These are phyloP conservation scores for Ctenopoma multispine DNA, from an alignment of 2,797 vertebrate species.

Conservation along the genomic window DNA sequence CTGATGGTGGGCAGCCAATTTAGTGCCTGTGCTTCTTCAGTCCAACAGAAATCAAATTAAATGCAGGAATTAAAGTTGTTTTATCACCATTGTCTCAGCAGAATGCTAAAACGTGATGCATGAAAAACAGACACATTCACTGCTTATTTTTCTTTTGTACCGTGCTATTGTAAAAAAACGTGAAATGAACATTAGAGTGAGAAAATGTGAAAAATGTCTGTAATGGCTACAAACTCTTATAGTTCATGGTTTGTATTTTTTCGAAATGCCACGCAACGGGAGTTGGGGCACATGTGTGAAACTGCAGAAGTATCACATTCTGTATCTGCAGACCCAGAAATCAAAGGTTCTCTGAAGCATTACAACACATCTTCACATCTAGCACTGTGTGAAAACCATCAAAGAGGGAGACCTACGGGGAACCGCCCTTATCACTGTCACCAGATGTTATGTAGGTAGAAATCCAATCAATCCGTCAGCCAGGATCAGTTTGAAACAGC, in stretches of 20 bases:
- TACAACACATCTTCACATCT: slow-evolving; percentile 69
- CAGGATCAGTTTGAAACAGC: slow-evolving; percentile 58
- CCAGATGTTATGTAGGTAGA: slow-evolving; percentile 69
- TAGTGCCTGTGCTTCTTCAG: not conserved
- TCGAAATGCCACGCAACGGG: slow-evolving; percentile 23
- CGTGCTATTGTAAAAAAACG: too few relatives aligned
- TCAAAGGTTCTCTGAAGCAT: slow-evolving; percentile 76
- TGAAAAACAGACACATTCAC: not conserved
- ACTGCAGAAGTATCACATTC: slow-evolving; percentile 33
- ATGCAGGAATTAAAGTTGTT: slow-evolving; percentile 5
- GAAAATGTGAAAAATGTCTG: not conserved
- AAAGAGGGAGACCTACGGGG: slow-evolving; percentile 69
- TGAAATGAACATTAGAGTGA: not conserved
- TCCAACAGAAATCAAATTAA: not conserved
- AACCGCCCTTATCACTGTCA: slow-evolving; percentile 74
- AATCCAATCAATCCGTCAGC: slow-evolving; percentile 70
- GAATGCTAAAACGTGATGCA: slow-evolving; percentile 2
- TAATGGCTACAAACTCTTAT: not conserved
- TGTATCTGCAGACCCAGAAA: slow-evolving; percentile 58
- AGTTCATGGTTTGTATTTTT: not conserved
- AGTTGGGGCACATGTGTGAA: not conserved
- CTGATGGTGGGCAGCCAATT: not conserved
- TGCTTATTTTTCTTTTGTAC: not conserved
- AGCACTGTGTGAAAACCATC: slow-evolving; percentile 57
- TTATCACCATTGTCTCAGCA: not conserved